Conservation (phyloP, 2,797 vertebrate species). For the Microcaecilia unicolor region DNA sequence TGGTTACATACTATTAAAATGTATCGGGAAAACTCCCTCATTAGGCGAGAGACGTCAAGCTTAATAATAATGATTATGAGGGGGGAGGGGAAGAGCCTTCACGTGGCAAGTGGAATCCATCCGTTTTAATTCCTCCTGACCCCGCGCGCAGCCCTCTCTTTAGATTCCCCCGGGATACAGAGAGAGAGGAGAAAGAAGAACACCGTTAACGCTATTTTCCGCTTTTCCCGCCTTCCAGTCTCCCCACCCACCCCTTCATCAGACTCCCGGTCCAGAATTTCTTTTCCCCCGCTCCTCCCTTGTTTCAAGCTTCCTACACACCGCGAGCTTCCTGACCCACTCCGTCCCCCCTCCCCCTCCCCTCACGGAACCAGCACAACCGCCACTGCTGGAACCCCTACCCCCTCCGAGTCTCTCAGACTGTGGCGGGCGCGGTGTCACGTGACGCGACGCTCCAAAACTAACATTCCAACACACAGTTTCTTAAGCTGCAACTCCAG, state of each 20-base stretch:
- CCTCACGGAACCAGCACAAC: not conserved
- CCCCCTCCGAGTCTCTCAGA: not conserved
- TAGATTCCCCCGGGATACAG: constrained; percentile 56
- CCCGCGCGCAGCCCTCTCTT: constrained; percentile 46
- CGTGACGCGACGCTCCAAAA: constrained; percentile 65
- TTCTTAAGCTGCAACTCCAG: constrained; percentile 53
- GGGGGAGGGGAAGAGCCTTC: constrained; percentile 3
- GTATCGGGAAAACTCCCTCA: no score
- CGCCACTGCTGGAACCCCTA: not conserved
- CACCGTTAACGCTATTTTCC: constrained; percentile 1
- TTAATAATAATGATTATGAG: no score
- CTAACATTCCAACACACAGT: constrained; percentile 72
- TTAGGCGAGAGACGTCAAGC: not conserved
- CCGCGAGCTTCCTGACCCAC: no score
- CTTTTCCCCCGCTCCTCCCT: no score
- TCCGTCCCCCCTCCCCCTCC: not conserved
- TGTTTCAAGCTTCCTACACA: no score
- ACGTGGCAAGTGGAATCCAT: no score
- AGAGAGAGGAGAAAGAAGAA: no score
- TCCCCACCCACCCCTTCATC: not conserved
- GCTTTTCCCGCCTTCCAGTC: not conserved
- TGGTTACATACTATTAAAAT: no score
- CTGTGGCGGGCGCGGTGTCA: constrained; percentile 43
- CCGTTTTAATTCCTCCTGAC: constrained; percentile 21
- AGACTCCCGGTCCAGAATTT: no score